phyloP scores from a whole-genome alignment of 2,888 invertebrate genomes.

The Acrobeloides nanus region DNA sequence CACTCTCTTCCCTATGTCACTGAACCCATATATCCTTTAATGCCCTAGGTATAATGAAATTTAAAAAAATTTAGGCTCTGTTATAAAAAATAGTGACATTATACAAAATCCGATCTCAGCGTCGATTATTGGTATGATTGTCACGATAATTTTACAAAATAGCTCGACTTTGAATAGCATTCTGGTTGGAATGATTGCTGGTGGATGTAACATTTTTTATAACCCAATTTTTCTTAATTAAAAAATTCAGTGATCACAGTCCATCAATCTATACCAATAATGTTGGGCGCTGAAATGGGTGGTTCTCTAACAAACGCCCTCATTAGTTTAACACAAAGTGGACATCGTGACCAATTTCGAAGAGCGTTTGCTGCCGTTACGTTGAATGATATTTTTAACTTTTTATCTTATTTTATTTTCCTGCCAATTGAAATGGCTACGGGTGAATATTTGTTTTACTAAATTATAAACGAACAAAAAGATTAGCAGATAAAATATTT shows the following conservation, averaged over 20 bases:
- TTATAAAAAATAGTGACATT: constrained; percentile 38
- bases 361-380: constrained; percentile 61
- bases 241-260: constrained; percentile 55
- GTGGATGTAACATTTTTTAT: constrained; percentile 54
- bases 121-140: constrained; percentile 43
- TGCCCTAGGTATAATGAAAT: too few relatives aligned
- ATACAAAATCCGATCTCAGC: constrained; percentile 47
- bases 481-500: too few relatives aligned
- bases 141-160: constrained; percentile 40
- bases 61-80: constrained; percentile 31
- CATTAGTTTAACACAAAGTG: constrained; percentile 56
- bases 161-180: constrained; percentile 39
- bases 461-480: too few relatives aligned
- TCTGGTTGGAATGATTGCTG: constrained; percentile 57
- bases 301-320: constrained; percentile 61
- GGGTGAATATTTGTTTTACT: too few relatives aligned
- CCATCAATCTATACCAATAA: constrained; percentile 59
- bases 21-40: too few relatives aligned
- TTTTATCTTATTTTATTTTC: constrained; percentile 59
- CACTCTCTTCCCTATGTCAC: too few relatives aligned
- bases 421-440: constrained; percentile 58
- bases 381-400: constrained; percentile 62
- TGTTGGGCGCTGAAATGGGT: constrained; percentile 62
- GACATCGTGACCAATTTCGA: constrained; percentile 54
- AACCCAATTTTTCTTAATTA: too few relatives aligned